Evolutionary conservation across 2,797 vertebrate genomes (phyloP), one percentile per base, ranked within the genome.

Genomic region (Periophthalmus magnuspinnatus): DNA sequence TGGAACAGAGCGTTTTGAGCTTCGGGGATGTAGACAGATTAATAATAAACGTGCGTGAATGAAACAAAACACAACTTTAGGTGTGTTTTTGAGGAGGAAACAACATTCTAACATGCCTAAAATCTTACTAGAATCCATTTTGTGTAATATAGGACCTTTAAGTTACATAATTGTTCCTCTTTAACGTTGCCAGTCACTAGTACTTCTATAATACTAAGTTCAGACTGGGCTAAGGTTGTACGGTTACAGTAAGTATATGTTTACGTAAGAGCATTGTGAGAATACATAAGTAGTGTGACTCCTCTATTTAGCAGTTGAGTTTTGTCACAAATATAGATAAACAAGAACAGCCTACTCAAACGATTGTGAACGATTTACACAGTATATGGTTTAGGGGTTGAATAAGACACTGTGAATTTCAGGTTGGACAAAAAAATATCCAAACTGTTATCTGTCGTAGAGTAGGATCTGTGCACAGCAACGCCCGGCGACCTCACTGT

Each of bases 381-480:
- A 65, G 57, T 54, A 48, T 60, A 36, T 45, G 21, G 36, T 34
- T 59, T 36, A n/a, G 36, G 47, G 66, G 68, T 24, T 76, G 65
- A 58, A 56, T 69, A 60, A 79, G 70, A 88, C 76, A 68, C 62
- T 75, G 65, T 28, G 13, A 2, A 4, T 69, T 65, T 54, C n/a
- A 32, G 17, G 2, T 34, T 13, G 34, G 70, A 68, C 36, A n/a
- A 60, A 67, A 60, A 67, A 72, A 54, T 24, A 50, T 24, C 10
- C 41, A 65, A 74, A 67, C 71, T 67, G 69, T 84, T 78, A 86
- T 36, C 74, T 70, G 63, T 1, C 32, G 69, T 24, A 77, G 80
- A 85, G 84, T 3, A 28, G 28, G 28, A 1, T 28, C 28, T 28
- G 28, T 28, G 28, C 28, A 28, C 28, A 28, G 3, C 28, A 28